Conservation (phyloP, 2,888 invertebrate genomes). For the Drosophila ezoana region DNA sequence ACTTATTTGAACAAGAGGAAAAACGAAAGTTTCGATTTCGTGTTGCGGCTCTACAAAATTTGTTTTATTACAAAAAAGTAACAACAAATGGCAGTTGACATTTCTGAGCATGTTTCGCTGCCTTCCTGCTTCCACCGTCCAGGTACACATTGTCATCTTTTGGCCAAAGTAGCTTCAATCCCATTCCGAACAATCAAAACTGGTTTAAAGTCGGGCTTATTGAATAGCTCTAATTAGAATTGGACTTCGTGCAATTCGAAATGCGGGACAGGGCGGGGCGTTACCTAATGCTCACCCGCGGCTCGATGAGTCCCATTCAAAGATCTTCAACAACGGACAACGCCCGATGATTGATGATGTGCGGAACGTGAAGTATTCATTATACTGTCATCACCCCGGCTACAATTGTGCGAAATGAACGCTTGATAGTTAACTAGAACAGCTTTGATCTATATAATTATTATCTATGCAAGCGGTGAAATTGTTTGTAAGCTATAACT, state of each 20-base stretch:
- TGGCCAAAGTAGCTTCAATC: conserved; percentile 10
- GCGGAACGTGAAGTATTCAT: conserved; percentile 57
- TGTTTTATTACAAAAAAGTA: conserved; percentile 25
- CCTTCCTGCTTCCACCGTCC: no score
- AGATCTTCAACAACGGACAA: conserved; percentile 23
- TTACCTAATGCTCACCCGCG: conserved; percentile 43
- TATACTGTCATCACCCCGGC: conserved; percentile 68
- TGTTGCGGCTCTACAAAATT: conserved; percentile 46
- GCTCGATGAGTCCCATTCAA: conserved; percentile 57
- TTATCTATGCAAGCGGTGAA: background rate
- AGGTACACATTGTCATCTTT: conserved; percentile 15
- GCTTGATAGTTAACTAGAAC: conserved; percentile 36
- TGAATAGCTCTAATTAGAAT: conserved; percentile 81
- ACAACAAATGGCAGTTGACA: conserved; percentile 40
- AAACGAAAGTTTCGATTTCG: conserved; percentile 64
- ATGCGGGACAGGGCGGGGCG: background rate
- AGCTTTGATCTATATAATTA: conserved; percentile 8
- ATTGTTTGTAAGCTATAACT: background rate
- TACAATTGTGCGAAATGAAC: conserved; percentile 55
- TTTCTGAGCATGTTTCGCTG: conserved; percentile 42
- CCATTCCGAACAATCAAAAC: conserved; percentile 39
- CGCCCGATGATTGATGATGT: conserved; percentile 70
- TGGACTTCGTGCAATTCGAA: conserved; percentile 52
- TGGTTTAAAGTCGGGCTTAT: conserved; percentile 38
- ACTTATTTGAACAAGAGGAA: conserved; percentile 23